Evolutionary conservation across 2,888 invertebrate genomes (phyloP), one percentile per base, ranked within the genome.

Genomic region (Onchidella celtica): DNA sequence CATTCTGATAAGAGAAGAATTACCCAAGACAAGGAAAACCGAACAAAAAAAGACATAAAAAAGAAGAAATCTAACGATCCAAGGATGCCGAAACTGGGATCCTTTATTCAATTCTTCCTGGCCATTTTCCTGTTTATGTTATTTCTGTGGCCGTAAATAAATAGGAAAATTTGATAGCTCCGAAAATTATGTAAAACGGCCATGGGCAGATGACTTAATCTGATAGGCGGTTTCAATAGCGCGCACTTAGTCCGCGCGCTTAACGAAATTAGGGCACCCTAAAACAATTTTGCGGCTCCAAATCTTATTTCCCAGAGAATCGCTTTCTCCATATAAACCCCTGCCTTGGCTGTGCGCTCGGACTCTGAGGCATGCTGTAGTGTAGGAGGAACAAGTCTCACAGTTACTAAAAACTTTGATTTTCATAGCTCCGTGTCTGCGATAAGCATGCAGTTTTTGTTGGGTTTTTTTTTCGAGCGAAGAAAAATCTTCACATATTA

Each of bases 281-380:
- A 91, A 91, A 91, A 91, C 90, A 91, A 91, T 91, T 91, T 91
- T 88, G 87, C 87, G 85, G 86, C 87, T 85, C 89, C 88, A 91
- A 91, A 91, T 91, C 90, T 89, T 90, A 89, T 90, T 91, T 91
- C 81, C 86, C 79, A 83, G 86, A 84, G 86, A 85, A 85, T 84
- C 86, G 87, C 83, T 88, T 86, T 87, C 86, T 85, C 87, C 87
- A 89, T 90, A 90, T 90, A 90, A 88, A 90, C 79, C 79, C 57
- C 61, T 4, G 65, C 14, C 47, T 34, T 34, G 57, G 1, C 21
- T 17, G 24, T 17, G 2, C 21, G 73, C n/a, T 73, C 11, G 17
- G 59, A 73, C 21, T 73, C 36, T 38, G 27, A 73, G 73, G 61
- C 38, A 24, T 24, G 59, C n/a, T 1, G 21, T 72, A 57, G 55